phyloP scores from a whole-genome alignment of 2,888 invertebrate genomes.

The Xanthorhoe designata region DNA sequence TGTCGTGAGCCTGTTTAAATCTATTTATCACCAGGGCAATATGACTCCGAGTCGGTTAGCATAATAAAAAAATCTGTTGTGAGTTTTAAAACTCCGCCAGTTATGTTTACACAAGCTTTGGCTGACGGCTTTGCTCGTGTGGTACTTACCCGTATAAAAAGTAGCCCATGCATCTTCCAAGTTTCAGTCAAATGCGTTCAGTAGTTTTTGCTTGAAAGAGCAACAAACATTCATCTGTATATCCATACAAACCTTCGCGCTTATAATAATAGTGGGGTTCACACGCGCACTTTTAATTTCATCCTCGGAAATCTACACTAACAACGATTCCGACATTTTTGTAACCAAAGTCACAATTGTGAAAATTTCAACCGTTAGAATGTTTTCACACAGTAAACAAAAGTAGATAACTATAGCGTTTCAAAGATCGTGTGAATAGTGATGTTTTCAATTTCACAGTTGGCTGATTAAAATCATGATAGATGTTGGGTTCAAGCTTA shows the following conservation, averaged over 20 bases:
- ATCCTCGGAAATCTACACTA: background rate
- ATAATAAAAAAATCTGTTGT: no score
- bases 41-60: no score
- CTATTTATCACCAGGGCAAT: no score
- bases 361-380: constrained; percentile 2
- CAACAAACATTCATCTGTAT: no score
- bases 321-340: constrained; percentile 3
- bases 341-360: constrained; percentile 7
- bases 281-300: constrained; percentile 12
- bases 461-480: constrained; percentile 6
- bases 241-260: no score
- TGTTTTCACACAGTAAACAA: constrained; percentile 17
- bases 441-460: constrained; percentile 8
- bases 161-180: no score
- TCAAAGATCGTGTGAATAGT: constrained; percentile 8
- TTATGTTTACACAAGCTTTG: no score
- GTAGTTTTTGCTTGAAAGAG: background rate
- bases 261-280: background rate
- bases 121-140: no score
- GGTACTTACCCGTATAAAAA: no score
- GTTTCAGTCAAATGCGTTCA: no score
- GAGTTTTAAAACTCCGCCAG: no score
- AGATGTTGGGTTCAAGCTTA: background rate
- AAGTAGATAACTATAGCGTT: background rate
- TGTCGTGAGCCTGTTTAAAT: no score